These are phyloP conservation scores for Dreissena rostriformis DNA, from an alignment of 1,140 invertebrate genomes.

Conservation along the genomic window DNA sequence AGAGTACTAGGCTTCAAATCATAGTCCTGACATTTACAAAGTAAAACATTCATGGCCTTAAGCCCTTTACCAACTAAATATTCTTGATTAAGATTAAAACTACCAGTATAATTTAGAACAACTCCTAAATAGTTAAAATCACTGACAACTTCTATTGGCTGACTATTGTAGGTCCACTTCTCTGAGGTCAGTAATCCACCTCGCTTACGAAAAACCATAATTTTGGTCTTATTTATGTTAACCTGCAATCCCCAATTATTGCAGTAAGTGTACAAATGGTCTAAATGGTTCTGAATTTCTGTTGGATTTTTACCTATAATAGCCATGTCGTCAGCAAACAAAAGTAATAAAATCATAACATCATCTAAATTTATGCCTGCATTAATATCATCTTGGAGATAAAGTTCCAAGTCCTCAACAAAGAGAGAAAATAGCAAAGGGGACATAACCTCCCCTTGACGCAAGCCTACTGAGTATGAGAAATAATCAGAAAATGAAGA, in stretches of 20 bases:
- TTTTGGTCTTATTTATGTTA: constrained; percentile 32
- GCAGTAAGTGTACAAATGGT: too few relatives aligned
- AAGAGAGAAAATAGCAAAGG: constrained; percentile 24
- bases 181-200: neutral
- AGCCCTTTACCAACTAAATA: constrained; percentile 1
- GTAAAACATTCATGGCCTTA: constrained; percentile 21
- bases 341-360: too few relatives aligned
- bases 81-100: constrained; percentile 23
- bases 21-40: constrained; percentile 9
- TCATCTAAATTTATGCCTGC: too few relatives aligned
- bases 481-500: constrained; percentile 27
- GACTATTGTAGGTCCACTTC: constrained; percentile 25
- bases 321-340: too few relatives aligned
- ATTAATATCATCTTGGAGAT: constrained; percentile 2
- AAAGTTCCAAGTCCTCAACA: constrained; percentile 20
- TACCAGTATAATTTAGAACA: constrained; percentile 40
- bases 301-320: too few relatives aligned
- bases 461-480: constrained; percentile 21
- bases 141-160: constrained; percentile 16
- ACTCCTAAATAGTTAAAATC: constrained; percentile 45
- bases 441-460: constrained; percentile 30
- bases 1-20: neutral
- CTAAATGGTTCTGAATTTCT: too few relatives aligned
- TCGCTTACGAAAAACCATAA: constrained; percentile 35
- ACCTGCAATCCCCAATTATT: too few relatives aligned